These are phyloP conservation scores for Limenitis camilla DNA, from an alignment of 2,888 invertebrate genomes.

Conservation along the genomic window DNA sequence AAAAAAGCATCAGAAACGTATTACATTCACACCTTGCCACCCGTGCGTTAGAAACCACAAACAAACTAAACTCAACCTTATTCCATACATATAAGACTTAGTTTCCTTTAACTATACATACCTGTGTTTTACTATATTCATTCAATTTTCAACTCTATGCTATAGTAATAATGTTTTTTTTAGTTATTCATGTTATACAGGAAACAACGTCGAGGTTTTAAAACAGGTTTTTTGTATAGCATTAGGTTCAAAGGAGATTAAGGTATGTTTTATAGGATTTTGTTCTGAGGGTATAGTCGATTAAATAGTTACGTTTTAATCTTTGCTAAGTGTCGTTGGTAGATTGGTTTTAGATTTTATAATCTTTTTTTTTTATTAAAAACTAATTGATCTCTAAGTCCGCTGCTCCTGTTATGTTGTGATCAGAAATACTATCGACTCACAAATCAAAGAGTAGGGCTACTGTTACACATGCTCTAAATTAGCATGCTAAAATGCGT, in stretches of 20 bases:
- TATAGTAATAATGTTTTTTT: slow-evolving; percentile 21
- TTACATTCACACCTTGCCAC: slow-evolving; percentile 61
- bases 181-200: slow-evolving; percentile 15
- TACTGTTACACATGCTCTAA: too few species aligned
- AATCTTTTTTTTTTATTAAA: not conserved
- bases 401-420: too few species aligned
- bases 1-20: slow-evolving; percentile 70
- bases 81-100: slow-evolving; percentile 13
- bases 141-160: slow-evolving; percentile 21
- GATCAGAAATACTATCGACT: too few species aligned
- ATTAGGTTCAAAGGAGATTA: slow-evolving; percentile 37
- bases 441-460: too few species aligned
- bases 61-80: slow-evolving; percentile 24
- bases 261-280: slow-evolving; percentile 36
- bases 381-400: too few species aligned
- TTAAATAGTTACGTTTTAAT: slow-evolving; percentile 29
- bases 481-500: too few species aligned
- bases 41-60: slow-evolving; percentile 27
- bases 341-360: slow-evolving; percentile 15
- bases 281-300: slow-evolving; percentile 31
- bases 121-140: slow-evolving; percentile 4
- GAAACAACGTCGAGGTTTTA: slow-evolving; percentile 21
- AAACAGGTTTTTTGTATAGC: slow-evolving; percentile 31
- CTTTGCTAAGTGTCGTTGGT: slow-evolving; percentile 22
- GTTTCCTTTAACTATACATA: slow-evolving; percentile 12